Evolutionary conservation across 2,113 vertebrate species (phyloP).

Genomic region (Nematolebias whitei): DNA sequence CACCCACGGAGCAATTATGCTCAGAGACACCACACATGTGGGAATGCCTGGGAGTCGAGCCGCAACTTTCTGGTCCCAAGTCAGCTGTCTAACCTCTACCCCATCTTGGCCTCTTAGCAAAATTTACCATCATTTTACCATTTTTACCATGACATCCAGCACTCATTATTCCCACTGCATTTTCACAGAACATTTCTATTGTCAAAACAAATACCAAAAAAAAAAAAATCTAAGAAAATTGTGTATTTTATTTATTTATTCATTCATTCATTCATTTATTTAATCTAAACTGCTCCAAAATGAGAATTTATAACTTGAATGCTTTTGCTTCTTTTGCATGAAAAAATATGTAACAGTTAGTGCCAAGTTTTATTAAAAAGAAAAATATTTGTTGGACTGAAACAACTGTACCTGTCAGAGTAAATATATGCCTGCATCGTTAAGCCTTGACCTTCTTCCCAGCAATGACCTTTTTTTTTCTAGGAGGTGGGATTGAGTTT

Average conservation of each 20-base stretch:
- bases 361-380: neutral
- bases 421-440: neutral
- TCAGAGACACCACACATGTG: too few species aligned
- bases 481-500: slow-evolving; percentile 10
- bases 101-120: too few species aligned
- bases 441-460: neutral
- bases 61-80: too few species aligned
- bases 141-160: too few species aligned
- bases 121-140: too few species aligned
- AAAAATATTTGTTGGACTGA: slow-evolving; percentile 7
- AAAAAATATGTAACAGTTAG: neutral
- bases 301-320: neutral
- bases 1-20: too few species aligned
- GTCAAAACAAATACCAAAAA: neutral
- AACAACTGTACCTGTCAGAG: slow-evolving; percentile 1
- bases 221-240: neutral
- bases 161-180: too few species aligned
- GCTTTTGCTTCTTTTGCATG: slow-evolving; percentile 1
- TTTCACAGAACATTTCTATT: neutral
- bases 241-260: neutral
- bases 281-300: neutral
- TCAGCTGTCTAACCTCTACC: too few species aligned
- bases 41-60: too few species aligned
- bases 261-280: neutral
- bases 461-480: neutral